phyloP scores from a whole-genome alignment of 1,140 invertebrate genomes.

The Conus betulinus region DNA sequence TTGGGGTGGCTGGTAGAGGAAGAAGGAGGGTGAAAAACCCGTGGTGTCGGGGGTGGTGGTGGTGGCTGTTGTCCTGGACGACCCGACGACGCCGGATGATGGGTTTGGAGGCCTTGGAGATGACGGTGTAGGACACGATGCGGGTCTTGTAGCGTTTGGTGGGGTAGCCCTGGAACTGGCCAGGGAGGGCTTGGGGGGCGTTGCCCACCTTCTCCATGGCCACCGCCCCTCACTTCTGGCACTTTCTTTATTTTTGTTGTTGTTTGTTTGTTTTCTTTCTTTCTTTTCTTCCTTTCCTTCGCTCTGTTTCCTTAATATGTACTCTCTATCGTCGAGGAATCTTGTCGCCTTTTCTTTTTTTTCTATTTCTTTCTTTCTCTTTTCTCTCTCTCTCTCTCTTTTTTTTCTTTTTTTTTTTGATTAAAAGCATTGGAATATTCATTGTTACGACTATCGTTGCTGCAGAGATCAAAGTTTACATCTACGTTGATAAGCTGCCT shows the following conservation, averaged over 20 bases:
- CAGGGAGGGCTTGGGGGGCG: background rate
- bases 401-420: too few species aligned
- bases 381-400: too few species aligned
- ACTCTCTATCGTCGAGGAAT: too few species aligned
- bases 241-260: background rate
- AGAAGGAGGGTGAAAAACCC: too few species aligned
- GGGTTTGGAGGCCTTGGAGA: constrained; percentile 30
- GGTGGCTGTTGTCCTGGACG: background rate
- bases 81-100: constrained; percentile 30
- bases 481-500: too few species aligned
- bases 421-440: too few species aligned
- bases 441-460: too few species aligned
- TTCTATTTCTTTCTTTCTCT: too few species aligned
- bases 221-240: background rate
- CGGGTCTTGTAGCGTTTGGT: background rate
- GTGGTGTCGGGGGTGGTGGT: background rate
- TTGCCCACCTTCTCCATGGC: background rate
- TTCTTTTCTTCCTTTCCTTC: background rate
- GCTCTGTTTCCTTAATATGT: background rate
- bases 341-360: too few species aligned
- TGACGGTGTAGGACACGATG: constrained; percentile 25
- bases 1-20: too few species aligned
- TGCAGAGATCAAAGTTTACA: too few species aligned
- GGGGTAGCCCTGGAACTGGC: background rate
- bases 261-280: background rate